Percentiles rank a stretch among this genome's conserved stretches.
Conservation (phyloP, 2,797 vertebrate species). For the Thamnophis elegans region DNA sequence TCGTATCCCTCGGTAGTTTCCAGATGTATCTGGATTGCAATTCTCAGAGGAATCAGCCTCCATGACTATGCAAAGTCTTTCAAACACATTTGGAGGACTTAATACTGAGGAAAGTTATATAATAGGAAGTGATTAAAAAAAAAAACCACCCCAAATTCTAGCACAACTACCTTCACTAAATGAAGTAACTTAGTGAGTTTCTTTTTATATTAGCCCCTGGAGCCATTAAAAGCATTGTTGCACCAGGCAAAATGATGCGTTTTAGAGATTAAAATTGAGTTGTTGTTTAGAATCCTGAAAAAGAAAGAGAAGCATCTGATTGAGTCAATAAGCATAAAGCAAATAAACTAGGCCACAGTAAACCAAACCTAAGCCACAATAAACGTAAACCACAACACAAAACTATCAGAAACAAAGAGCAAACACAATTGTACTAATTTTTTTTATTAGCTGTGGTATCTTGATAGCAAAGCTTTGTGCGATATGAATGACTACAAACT, state of each 20-base stretch:
- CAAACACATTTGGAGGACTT: background rate
- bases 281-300: slow-evolving; percentile 5
- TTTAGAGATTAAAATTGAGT: background rate
- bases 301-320: slow-evolving; percentile 9
- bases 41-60: background rate
- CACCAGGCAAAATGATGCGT: background rate
- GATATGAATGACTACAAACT: background rate
- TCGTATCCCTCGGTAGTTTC: background rate
- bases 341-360: slow-evolving; percentile 7
- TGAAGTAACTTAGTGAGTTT: background rate
- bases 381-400: background rate
- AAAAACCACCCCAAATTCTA: background rate
- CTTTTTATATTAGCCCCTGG: background rate
- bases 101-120: background rate
- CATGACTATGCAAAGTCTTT: background rate
- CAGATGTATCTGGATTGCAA: background rate
- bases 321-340: slow-evolving; percentile 30
- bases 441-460: slow-evolving; percentile 20
- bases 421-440: slow-evolving; percentile 7
- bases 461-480: background rate
- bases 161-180: background rate
- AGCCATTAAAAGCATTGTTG: background rate
- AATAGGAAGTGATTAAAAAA: background rate
- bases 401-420: slow-evolving; percentile 20
- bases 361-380: too few species aligned